phyloP scores from a whole-genome alignment of 2,113 vertebrate species.

The Hirundichthys speculiger region DNA sequence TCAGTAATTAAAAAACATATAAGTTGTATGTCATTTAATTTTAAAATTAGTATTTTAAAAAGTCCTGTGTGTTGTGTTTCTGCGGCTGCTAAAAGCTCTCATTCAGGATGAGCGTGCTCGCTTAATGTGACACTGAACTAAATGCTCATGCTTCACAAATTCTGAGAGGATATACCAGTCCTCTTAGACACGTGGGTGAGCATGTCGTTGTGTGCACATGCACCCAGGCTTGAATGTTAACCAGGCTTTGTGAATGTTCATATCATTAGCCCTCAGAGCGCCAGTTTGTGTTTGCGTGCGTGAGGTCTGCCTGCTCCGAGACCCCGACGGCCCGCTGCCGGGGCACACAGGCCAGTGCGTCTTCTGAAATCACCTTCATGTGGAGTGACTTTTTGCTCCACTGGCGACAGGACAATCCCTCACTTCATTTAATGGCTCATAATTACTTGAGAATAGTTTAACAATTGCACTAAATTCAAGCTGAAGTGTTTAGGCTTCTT shows the following conservation, averaged over 20 bases:
- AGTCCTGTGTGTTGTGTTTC: conserved; percentile 23
- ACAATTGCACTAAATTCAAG: conserved; percentile 61
- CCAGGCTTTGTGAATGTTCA: conserved; percentile 59
- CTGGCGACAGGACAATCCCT: conserved; percentile 61
- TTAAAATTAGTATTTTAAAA: neutral
- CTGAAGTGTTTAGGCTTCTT: conserved; percentile 67
- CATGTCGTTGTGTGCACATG: conserved; percentile 27
- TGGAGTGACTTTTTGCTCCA: conserved; percentile 70
- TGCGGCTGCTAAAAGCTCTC: conserved; percentile 48
- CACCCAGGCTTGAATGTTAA: conserved; percentile 44
- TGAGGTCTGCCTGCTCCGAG: conserved; percentile 46
- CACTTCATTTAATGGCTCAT: conserved; percentile 71
- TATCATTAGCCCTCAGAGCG: conserved; percentile 62
- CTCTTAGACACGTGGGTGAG: conserved; percentile 31
- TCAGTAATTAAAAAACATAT: neutral
- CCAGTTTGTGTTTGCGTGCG: conserved; percentile 29
- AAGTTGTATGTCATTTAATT: conserved; percentile 4
- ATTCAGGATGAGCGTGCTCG: conserved; percentile 55
- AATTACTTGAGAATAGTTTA: conserved; percentile 73
- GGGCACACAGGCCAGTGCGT: conserved; percentile 46
- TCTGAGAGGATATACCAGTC: conserved; percentile 41
- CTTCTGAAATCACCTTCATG: conserved; percentile 74
- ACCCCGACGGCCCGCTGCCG: conserved; percentile 44
- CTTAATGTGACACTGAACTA: conserved; percentile 71
- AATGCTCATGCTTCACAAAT: conserved; percentile 64